phyloP scores from a whole-genome alignment of 2,888 invertebrate genomes.

The Melitaea athalia region DNA sequence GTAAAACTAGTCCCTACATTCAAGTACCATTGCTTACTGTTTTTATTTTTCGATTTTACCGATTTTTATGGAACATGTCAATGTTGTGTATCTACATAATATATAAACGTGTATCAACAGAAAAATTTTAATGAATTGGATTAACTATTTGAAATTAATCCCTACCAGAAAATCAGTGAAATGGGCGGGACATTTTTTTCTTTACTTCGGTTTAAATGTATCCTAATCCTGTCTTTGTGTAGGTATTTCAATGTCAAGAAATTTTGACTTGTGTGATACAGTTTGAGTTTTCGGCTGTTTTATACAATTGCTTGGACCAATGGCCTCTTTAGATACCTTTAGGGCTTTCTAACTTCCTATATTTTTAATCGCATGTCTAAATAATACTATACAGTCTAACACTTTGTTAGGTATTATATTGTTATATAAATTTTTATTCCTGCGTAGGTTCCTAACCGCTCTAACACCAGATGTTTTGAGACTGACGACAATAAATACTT shows the following conservation, averaged over 20 bases:
- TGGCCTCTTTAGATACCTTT: conserved; percentile 54
- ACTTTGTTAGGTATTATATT: conserved; percentile 15
- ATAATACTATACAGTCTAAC: conserved; percentile 40
- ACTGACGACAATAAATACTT: conserved; percentile 80
- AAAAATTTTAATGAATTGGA: too few species aligned
- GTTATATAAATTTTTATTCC: conserved; percentile 40
- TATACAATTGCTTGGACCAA: conserved; percentile 73
- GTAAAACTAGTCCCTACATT: too few species aligned
- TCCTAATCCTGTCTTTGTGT: neutral
- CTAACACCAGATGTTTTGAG: conserved; percentile 81
- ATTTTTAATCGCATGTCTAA: conserved; percentile 20
- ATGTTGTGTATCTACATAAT: too few species aligned
- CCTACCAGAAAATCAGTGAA: neutral
- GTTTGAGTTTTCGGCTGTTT: conserved; percentile 58
- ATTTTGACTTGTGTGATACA: conserved; percentile 26
- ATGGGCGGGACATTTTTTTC: too few species aligned
- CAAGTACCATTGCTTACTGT: too few species aligned
- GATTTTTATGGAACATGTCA: too few species aligned
- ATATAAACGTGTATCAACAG: too few species aligned
- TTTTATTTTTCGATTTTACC: too few species aligned
- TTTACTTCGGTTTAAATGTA: too few species aligned
- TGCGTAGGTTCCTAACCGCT: conserved; percentile 81
- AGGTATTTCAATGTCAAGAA: conserved; percentile 18
- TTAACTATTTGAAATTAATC: neutral
- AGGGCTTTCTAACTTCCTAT: conserved; percentile 33